These are phyloP conservation scores for Barbus barbus DNA, from an alignment of 2,113 vertebrate genomes.

Conservation along the genomic window DNA sequence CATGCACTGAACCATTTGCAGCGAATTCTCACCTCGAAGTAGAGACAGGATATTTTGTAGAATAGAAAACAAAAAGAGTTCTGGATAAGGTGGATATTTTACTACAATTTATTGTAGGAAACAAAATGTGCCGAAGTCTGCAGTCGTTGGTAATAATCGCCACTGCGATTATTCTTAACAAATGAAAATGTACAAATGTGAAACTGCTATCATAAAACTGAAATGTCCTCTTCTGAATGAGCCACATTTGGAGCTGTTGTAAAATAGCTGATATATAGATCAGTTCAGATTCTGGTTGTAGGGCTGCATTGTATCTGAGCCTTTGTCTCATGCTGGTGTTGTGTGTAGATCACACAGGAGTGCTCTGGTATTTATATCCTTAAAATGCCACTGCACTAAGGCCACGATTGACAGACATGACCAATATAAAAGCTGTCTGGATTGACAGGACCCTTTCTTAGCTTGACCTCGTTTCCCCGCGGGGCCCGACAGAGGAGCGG, in stretches of 20 bases:
- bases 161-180: no score
- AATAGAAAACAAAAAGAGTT: no score
- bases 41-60: no score
- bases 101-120: no score
- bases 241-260: not conserved
- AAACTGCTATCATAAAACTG: not conserved
- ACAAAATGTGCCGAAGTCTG: no score
- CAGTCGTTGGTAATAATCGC: no score
- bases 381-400: conserved; percentile 7
- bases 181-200: no score
- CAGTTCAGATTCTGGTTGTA: not conserved
- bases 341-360: not conserved
- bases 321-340: conserved; percentile 16
- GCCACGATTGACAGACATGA: conserved; percentile 23
- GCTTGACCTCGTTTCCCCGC: conserved; percentile 21
- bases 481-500: conserved; percentile 57
- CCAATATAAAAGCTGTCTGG: conserved; percentile 17
- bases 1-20: no score
- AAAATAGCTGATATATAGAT: not conserved
- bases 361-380: conserved; percentile 33
- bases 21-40: no score
- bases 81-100: no score
- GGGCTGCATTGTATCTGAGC: not conserved
- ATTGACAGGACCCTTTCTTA: conserved; percentile 30
- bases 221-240: not conserved